Conservation (phyloP, 2,113 vertebrate genomes). For the Tragelaphus strepsiceros region DNA sequence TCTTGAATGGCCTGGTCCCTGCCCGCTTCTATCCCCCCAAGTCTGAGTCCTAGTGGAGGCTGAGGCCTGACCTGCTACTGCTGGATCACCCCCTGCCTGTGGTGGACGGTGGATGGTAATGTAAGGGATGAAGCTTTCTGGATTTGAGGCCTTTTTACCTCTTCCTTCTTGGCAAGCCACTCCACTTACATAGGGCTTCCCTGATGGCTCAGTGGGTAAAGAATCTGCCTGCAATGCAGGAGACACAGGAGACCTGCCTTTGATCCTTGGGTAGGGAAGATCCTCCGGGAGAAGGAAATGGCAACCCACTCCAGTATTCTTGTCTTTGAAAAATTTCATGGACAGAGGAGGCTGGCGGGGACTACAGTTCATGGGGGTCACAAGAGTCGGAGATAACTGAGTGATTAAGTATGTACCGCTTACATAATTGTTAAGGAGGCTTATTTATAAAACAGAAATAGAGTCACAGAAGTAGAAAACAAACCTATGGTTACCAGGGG, state of each 20-base stretch:
- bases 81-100: background rate
- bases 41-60: background rate
- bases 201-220: background rate
- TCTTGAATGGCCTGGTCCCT: background rate
- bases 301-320: background rate
- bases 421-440: background rate
- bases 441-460: background rate
- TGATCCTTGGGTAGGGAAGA: background rate
- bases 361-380: background rate
- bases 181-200: background rate
- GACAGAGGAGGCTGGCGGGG: background rate
- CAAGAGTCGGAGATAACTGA: background rate
- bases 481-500: background rate
- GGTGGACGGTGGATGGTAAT: background rate
- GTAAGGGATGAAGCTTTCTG: background rate
- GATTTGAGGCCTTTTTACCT: background rate
- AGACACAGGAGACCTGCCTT: background rate
- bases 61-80: background rate
- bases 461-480: background rate
- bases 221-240: background rate
- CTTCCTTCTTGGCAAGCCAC: background rate
- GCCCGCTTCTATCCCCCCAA: fast-evolving
- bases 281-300: background rate
- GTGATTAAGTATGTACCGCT: background rate
- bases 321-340: background rate